Percentiles rank a stretch among this genome's conserved stretches.
Evolutionary conservation across 64 coral and sea anemone genomes (phyloP).

Genomic region (Porites australiensis): DNA sequence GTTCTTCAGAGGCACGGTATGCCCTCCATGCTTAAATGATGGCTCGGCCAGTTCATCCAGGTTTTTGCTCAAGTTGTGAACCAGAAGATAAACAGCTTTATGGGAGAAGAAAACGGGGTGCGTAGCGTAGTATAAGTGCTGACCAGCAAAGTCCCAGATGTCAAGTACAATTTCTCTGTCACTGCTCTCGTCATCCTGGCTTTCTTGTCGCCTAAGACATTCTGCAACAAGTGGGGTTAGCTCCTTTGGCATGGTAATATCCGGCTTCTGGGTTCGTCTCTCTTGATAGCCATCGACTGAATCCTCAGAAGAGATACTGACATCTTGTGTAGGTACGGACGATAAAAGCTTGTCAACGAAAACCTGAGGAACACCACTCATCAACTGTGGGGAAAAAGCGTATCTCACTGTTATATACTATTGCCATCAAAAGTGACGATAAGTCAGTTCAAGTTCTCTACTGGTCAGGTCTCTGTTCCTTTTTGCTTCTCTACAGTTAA

Average conservation of each 20-base stretch:
- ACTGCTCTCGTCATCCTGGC: not conserved
- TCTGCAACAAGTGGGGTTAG: slow-evolving; percentile 19
- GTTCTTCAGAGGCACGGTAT: not conserved
- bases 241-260: slow-evolving; percentile 13
- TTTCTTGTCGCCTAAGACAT: not conserved
- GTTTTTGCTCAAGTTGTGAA: slow-evolving; percentile 39
- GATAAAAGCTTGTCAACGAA: not conserved
- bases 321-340: not conserved
- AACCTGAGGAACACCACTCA: not conserved
- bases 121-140: slow-evolving; percentile 30
- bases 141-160: slow-evolving; percentile 50
- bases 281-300: not conserved
- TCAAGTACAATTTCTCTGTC: slow-evolving; percentile 22
- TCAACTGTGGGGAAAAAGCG: not conserved
- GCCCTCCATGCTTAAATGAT: not conserved
- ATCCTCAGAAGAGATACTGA: not conserved
- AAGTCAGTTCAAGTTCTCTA: too few species aligned
- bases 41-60: slow-evolving; percentile 16
- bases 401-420: too few species aligned
- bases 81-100: slow-evolving; percentile 32
- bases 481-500: too few species aligned
- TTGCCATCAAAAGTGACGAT: too few species aligned
- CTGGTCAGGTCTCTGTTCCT: too few species aligned
- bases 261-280: not conserved
- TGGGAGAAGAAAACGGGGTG: slow-evolving; percentile 38